Conservation (phyloP, 2,113 vertebrate genomes). For the Sula dactylatra region DNA sequence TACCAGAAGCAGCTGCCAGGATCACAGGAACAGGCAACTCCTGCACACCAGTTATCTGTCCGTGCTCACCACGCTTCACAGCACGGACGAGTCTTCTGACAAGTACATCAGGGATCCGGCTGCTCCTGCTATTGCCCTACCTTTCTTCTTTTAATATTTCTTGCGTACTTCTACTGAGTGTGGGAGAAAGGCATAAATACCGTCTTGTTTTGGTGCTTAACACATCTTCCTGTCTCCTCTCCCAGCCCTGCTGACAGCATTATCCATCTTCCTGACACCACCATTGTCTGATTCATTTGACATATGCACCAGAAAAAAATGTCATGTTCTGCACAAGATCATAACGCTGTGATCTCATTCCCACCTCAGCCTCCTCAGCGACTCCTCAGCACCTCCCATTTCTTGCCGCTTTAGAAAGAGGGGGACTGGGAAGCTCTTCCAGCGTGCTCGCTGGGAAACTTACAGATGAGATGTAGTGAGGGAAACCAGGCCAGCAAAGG, state of each 20-base stretch:
- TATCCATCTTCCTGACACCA: conserved; percentile 51
- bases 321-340: conserved; percentile 31
- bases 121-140: not conserved
- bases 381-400: not conserved
- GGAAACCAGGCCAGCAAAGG: not conserved
- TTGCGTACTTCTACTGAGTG: not conserved
- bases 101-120: not conserved
- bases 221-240: conserved; percentile 14
- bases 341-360: conserved; percentile 50
- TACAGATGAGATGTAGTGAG: not conserved
- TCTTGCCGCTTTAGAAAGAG: conserved; percentile 15
- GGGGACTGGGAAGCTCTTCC: not conserved
- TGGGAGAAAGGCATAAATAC: not conserved
- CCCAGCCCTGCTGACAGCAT: conserved; percentile 17
- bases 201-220: not conserved
- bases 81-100: fast-evolving
- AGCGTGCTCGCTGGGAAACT: conserved; percentile 29
- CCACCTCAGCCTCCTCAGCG: not conserved
- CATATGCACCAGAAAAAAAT: conserved; percentile 19
- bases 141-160: not conserved
- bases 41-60: not conserved
- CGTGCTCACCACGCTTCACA: not conserved
- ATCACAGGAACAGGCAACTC: not conserved
- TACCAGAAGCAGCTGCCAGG: not conserved
- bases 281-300: conserved; percentile 40